Percentiles rank a stretch among this genome's conserved stretches.
Conservation (phyloP, 2,888 invertebrate genomes). For the Thera obeliscata region DNA sequence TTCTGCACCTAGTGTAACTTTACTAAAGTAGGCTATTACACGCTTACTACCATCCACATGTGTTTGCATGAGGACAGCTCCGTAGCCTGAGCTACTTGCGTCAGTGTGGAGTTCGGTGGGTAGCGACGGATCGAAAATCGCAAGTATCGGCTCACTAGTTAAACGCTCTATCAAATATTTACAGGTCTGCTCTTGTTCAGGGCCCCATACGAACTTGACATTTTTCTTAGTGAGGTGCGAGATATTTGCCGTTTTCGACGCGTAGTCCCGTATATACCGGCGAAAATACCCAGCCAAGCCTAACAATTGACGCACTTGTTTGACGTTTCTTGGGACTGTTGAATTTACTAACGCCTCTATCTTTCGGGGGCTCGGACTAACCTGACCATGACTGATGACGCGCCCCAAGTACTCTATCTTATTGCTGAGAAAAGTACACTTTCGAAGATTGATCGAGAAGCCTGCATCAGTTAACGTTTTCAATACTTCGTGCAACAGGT, state of each 20-base stretch:
- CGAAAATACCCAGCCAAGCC: neutral
- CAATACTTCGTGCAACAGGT: too few species aligned
- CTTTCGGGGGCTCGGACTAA: neutral
- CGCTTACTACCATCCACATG: neutral
- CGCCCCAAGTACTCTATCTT: neutral
- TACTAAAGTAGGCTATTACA: neutral
- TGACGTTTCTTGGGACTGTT: neutral
- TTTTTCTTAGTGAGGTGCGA: neutral
- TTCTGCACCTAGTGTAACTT: neutral
- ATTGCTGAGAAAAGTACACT: neutral
- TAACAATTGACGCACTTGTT: neutral
- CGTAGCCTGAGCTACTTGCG: neutral
- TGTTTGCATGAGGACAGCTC: neutral
- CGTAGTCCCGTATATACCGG: neutral
- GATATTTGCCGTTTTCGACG: neutral
- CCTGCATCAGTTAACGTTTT: neutral
- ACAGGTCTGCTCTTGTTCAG: neutral
- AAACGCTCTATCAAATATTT: neutral
- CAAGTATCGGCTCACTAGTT: neutral
- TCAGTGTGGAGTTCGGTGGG: neutral
- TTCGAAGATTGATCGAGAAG: neutral
- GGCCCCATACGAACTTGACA: neutral
- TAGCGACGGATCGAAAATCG: neutral
- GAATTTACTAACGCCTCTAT: neutral
- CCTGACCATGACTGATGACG: neutral